Evolutionary conservation across 1,140 invertebrate genomes (phyloP).

Genomic region (Drosophila rhopaloa): DNA sequence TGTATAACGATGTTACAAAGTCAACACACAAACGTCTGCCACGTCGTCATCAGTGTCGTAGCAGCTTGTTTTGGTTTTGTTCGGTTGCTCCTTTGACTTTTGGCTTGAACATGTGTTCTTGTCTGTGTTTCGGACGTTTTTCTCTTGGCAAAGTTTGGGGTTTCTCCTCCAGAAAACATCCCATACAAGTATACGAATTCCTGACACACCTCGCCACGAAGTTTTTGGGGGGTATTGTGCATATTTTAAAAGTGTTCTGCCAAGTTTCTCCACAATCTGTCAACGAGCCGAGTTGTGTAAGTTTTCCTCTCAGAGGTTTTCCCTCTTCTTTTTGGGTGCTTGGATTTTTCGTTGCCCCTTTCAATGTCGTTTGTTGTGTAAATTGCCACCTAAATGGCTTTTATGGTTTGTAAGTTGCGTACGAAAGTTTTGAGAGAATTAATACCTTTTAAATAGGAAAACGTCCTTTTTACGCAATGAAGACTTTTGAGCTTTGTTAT

Average conservation of each 20-base stretch:
- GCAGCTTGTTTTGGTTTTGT: slow-evolving; percentile 38
- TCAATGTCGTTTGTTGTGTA: slow-evolving; percentile 38
- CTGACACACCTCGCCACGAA: slow-evolving; percentile 52
- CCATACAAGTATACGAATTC: slow-evolving; percentile 44
- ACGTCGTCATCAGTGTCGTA: slow-evolving; percentile 61
- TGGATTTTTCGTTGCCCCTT: slow-evolving; percentile 33
- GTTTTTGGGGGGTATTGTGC: slow-evolving; percentile 30
- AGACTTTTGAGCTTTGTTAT: no score
- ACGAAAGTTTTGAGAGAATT: slow-evolving; percentile 35
- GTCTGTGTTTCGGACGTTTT: slow-evolving; percentile 57
- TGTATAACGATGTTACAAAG: slow-evolving; percentile 80
- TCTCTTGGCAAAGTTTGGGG: slow-evolving; percentile 30
- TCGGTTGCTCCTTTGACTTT: slow-evolving; percentile 55
- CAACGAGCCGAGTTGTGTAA: slow-evolving; percentile 65
- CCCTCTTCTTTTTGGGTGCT: slow-evolving; percentile 38
- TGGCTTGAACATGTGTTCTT: slow-evolving; percentile 55
- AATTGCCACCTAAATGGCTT: slow-evolving; percentile 46
- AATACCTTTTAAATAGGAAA: slow-evolving; percentile 43
- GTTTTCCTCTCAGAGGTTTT: slow-evolving; percentile 48
- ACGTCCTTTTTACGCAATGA: no score
- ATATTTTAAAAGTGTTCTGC: slow-evolving; percentile 59
- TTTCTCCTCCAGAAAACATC: slow-evolving; percentile 42
- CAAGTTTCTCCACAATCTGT: slow-evolving; percentile 60
- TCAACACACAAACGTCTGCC: slow-evolving; percentile 76
- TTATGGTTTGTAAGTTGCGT: slow-evolving; percentile 34